A percentile compares a stretch with the other conserved stretches of the same genome.
Conservation (phyloP, 2,113 vertebrate genomes). For the Phoxinus phoxinus region DNA sequence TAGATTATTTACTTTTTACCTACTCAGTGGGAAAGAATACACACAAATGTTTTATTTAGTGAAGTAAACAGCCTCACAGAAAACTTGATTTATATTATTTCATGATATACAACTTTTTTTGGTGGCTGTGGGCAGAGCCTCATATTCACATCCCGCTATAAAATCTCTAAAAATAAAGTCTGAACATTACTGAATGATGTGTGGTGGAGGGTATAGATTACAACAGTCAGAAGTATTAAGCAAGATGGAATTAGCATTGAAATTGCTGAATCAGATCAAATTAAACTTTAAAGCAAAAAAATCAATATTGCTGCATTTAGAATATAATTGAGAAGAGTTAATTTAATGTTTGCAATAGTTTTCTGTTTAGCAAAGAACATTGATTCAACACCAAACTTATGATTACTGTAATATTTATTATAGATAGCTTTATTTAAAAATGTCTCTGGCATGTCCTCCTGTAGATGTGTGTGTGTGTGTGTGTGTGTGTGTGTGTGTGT, state of each 20-base stretch:
- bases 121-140: neutral
- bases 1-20: neutral
- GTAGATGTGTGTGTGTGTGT: neutral
- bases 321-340: conserved; percentile 16
- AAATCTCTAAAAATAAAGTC: neutral
- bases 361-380: conserved; percentile 1
- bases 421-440: neutral
- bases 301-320: conserved; percentile 17
- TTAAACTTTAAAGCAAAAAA: conserved; percentile 25
- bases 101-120: neutral
- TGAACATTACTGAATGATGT: neutral
- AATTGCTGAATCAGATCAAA: conserved; percentile 27
- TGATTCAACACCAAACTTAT: neutral
- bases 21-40: neutral
- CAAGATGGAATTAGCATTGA: neutral
- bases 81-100: neutral
- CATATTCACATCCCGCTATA: neutral
- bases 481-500: neutral
- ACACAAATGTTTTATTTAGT: neutral
- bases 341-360: neutral
- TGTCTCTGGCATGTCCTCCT: neutral
- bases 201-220: neutral
- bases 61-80: neutral
- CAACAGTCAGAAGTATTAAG: neutral
- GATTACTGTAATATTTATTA: neutral